phyloP scores from a whole-genome alignment of 1,140 invertebrate species.

The Papilio dardanus region DNA sequence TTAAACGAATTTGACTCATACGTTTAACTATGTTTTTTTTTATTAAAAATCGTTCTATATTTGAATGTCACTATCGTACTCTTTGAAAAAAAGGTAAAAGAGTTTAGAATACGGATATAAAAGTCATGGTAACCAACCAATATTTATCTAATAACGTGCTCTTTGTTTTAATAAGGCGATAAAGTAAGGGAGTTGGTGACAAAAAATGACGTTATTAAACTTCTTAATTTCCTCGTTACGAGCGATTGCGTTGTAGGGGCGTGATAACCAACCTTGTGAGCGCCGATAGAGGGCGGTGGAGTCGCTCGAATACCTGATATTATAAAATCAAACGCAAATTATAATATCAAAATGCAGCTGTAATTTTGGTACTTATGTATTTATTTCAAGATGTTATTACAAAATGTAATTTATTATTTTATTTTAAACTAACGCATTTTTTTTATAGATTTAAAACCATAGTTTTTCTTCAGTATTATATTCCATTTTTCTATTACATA shows the following conservation, averaged over 20 bases:
- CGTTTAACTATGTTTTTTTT: too few relatives aligned
- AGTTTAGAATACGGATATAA: background rate
- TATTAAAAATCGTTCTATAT: too few relatives aligned
- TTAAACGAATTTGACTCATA: background rate
- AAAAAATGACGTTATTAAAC: conserved; percentile 33
- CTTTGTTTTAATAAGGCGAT: conserved; percentile 31
- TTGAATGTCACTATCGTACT: too few relatives aligned
- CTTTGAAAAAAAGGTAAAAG: background rate
- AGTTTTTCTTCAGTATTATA: background rate
- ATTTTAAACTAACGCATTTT: background rate
- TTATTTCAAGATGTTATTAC: too few relatives aligned
- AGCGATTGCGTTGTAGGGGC: conserved; percentile 10
- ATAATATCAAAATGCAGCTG: background rate
- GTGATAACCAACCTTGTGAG: conserved; percentile 21
- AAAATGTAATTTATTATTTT: background rate
- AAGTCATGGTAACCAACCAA: background rate
- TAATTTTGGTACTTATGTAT: too few relatives aligned
- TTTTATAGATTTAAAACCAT: too few relatives aligned
- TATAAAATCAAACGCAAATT: background rate
- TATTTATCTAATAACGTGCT: background rate
- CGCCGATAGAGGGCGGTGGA: conserved; percentile 17
- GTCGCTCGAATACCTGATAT: background rate
- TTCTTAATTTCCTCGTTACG: conserved; percentile 26
- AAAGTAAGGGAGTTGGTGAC: conserved; percentile 20
- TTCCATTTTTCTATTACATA: background rate